Percentiles rank a stretch among this genome's conserved stretches.
These are phyloP conservation scores for Drosophila crucigera DNA, from an alignment of 2,888 invertebrate species.

Conservation along the genomic window DNA sequence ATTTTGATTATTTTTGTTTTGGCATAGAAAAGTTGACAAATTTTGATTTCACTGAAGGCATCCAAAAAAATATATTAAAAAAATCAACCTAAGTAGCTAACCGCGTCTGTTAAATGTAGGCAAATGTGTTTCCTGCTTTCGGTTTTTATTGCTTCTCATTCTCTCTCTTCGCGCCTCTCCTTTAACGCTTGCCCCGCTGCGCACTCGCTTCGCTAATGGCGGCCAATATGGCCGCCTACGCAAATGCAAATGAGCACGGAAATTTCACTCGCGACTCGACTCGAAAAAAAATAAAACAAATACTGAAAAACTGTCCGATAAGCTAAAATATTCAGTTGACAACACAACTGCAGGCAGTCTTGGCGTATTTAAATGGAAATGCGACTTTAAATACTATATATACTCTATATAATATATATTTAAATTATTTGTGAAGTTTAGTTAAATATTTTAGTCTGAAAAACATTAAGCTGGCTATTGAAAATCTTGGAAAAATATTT, in stretches of 20 bases:
- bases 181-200: not conserved
- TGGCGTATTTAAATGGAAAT: not conserved
- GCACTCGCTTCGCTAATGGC: conserved; percentile 47
- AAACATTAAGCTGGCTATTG: not conserved
- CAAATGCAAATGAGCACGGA: conserved; percentile 58
- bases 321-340: not conserved
- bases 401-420: not conserved
- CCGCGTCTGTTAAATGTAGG: conserved; percentile 45
- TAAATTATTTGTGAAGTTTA: not conserved
- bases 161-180: conserved; percentile 12
- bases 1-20: conserved; percentile 19
- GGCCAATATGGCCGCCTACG: conserved; percentile 63
- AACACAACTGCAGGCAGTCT: not conserved
- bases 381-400: not conserved
- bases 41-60: conserved; percentile 55
- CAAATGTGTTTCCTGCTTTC: conserved; percentile 72
- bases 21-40: conserved; percentile 60
- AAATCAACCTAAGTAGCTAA: conserved; percentile 19
- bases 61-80: not conserved
- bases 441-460: not conserved
- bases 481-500: not conserved
- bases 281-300: not conserved
- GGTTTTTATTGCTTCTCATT: conserved; percentile 59
- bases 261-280: conserved; percentile 51
- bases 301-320: not conserved